Conservation (phyloP, 2,888 invertebrate species). For the Ormyrus rosae region DNA sequence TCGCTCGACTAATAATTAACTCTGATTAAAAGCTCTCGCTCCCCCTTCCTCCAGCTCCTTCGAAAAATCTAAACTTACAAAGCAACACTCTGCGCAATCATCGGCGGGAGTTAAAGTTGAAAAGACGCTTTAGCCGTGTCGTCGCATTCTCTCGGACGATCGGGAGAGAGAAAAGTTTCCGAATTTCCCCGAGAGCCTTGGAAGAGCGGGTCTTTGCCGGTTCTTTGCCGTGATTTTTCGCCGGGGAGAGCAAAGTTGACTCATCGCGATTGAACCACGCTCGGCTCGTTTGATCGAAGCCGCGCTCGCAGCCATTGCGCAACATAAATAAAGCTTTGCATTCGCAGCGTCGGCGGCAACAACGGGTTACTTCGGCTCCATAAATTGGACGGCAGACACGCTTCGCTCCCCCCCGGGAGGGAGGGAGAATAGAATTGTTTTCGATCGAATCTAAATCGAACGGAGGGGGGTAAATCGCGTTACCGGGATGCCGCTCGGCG, state of each 20-base stretch:
- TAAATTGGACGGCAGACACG: too few species aligned
- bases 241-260: slow-evolving; percentile 7
- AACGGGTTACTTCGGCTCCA: too few species aligned
- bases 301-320: not conserved
- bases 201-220: not conserved
- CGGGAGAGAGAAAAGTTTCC: slow-evolving; percentile 1
- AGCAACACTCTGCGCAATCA: slow-evolving; percentile 21
- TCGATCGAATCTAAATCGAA: not conserved
- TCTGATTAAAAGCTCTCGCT: not conserved
- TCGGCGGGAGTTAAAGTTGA: slow-evolving; percentile 7
- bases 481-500: not conserved
- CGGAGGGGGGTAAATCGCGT: not conserved
- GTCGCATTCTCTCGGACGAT: not conserved
- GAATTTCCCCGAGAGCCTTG: slow-evolving; percentile 9
- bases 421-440: not conserved
- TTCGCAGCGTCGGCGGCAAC: not conserved
- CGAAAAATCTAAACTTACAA: slow-evolving; percentile 1
- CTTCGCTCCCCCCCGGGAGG: too few species aligned
- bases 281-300: not conserved
- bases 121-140: slow-evolving; percentile 13
- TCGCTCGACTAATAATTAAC: not conserved
- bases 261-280: slow-evolving; percentile 13
- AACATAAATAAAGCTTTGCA: not conserved
- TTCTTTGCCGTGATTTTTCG: not conserved
- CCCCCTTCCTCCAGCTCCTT: not conserved